A percentile compares a stretch with the other conserved stretches of the same genome.
phyloP scores from a whole-genome alignment of 2,113 vertebrate species.

The Syrrhaptes paradoxus region DNA sequence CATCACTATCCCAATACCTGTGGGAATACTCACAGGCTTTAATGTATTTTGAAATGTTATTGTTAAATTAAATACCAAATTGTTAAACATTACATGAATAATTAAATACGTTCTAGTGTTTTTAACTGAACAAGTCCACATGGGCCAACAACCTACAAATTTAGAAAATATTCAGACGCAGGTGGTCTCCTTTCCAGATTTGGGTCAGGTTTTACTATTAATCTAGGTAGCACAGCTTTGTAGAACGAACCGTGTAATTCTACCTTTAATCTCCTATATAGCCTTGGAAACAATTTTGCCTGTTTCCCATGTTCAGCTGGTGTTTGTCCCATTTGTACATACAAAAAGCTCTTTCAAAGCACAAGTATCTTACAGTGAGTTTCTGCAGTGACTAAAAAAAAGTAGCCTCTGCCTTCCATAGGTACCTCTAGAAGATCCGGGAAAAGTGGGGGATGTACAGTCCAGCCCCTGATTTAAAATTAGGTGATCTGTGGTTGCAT shows the following conservation, averaged over 20 bases:
- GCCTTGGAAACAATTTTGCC: neutral
- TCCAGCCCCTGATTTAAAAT: neutral
- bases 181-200: neutral
- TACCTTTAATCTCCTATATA: neutral
- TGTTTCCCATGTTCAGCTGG: neutral
- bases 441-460: neutral
- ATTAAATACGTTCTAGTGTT: neutral
- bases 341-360: neutral
- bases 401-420: neutral
- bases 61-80: neutral
- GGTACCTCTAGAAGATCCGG: neutral
- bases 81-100: neutral
- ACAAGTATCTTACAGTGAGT: neutral
- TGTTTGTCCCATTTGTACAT: neutral
- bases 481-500: neutral
- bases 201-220: neutral
- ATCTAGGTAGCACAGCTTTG: neutral
- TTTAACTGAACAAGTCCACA: neutral
- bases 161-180: neutral
- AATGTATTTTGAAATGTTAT: neutral
- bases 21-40: neutral
- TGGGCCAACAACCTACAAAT: neutral
- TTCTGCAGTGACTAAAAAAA: neutral
- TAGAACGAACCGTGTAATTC: fast-evolving
- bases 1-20: neutral